Conservation (phyloP, 2,113 vertebrate genomes). For the Coracopsis vasa region DNA sequence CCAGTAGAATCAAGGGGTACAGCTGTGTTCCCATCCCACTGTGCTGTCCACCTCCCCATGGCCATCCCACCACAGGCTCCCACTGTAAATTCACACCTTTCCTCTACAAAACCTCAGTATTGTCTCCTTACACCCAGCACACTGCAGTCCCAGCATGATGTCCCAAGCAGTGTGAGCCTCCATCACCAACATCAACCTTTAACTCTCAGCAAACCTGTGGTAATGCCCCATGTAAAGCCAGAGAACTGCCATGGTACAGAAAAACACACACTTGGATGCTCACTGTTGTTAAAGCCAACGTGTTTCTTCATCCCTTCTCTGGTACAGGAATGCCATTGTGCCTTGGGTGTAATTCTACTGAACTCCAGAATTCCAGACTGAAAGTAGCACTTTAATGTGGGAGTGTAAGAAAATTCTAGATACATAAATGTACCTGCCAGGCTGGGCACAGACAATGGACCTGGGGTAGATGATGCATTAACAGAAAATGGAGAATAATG, state of each 20-base stretch:
- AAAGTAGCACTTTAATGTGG: not conserved
- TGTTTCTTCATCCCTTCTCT: not conserved
- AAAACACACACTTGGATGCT: not conserved
- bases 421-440: slow-evolving; percentile 14
- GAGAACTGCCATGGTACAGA: not conserved
- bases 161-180: not conserved
- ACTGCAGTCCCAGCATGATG: not conserved
- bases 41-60: not conserved
- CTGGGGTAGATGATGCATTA: not conserved
- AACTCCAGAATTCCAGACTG: not conserved
- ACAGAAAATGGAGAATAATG: not conserved
- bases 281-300: fast-evolving
- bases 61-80: not conserved
- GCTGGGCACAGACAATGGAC: not conserved
- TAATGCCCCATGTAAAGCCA: not conserved
- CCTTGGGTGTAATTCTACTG: not conserved
- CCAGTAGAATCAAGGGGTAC: not conserved
- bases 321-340: not conserved
- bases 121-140: not conserved
- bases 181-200: not conserved
- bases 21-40: fast-evolving
- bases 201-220: not conserved
- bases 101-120: not conserved
- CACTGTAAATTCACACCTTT: not conserved
- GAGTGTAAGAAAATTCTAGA: not conserved